A percentile compares a stretch with the other conserved stretches of the same genome.
Conservation (phyloP, 1,140 invertebrate species). For the Frieseomelitta varia region DNA sequence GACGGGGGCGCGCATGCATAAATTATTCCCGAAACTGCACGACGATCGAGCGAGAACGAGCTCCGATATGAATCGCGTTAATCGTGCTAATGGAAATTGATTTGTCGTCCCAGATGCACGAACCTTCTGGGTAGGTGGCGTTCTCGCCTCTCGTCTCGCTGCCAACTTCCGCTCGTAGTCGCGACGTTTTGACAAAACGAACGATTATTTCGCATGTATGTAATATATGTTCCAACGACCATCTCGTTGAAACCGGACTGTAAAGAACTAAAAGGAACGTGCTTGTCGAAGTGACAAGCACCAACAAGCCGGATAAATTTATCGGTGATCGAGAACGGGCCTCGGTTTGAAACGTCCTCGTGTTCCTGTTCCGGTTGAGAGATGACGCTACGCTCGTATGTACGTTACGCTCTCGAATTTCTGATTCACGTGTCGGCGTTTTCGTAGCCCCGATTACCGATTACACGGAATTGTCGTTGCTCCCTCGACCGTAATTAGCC, state of each 20-base stretch:
- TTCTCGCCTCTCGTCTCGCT: too few species aligned
- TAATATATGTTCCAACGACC: not conserved
- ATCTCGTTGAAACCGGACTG: too few species aligned
- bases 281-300: not conserved
- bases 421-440: not conserved
- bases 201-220: not conserved
- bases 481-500: constrained; percentile 29
- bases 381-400: not conserved
- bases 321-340: not conserved
- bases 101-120: constrained; percentile 43
- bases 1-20: constrained; percentile 47
- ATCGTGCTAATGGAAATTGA: constrained; percentile 66
- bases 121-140: constrained; percentile 28
- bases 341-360: not conserved
- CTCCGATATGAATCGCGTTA: constrained; percentile 63
- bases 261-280: not conserved
- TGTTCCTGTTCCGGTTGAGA: not conserved
- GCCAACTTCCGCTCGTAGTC: not conserved
- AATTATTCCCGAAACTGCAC: constrained; percentile 61
- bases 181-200: not conserved
- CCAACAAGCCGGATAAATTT: not conserved
- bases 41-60: constrained; percentile 48
- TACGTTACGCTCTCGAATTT: not conserved
- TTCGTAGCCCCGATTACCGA: constrained; percentile 2
- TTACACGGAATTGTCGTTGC: constrained; percentile 34